Base-by-base conservation (phyloP, 2,113 vertebrate species). In the Nannospalax galili region DNA sequence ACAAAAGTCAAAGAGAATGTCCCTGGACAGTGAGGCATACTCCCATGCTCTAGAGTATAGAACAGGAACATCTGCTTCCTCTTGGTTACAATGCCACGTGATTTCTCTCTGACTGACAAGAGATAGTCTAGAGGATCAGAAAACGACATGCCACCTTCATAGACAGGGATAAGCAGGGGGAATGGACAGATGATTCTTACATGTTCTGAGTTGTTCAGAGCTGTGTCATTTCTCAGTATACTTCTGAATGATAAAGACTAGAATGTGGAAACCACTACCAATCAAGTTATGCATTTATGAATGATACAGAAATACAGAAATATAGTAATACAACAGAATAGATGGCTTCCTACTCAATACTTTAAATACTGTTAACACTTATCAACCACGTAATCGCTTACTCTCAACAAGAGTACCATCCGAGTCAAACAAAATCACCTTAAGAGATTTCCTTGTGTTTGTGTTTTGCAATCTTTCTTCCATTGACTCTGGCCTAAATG, bases 171-270 rank as follows among this genome's bases (percentile, higher is more conserved):
- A 84, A 81, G 48, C 52, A 64, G 1, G 56, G 72, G 81, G n/a
- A n/a, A 0, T 35, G 5, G 3, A 88, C 89, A 56, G 78, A 82
- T 94, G 40, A 78, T 86, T 88, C 16, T 96, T 78, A 88, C 22
- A 35, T 92, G 48, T 28, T 30, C 85, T 9, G 3, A 96, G 37
- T 82, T 93, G 88, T 75, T 91, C 28, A 74, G 78, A 78, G 40
- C 35, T 37, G 15, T 74, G 40, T 30, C 15, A 45, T 93, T 92
- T 95, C 30, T 84, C 58, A 80, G 80, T 95, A 1, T 81, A 10
- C 60, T 88, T 97, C 84, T 98, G 70, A 95, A 92, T 90, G 88
- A 82, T 16, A 67, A 84, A 79, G 1, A 22, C 0, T 75, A 1
- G 15, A 77, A 40, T 37, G 4, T 4, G 74, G 17, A 35, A 79